These are phyloP conservation scores for Kryptopterus vitreolus DNA, from an alignment of 2,797 vertebrate species.

Conservation along the genomic window DNA sequence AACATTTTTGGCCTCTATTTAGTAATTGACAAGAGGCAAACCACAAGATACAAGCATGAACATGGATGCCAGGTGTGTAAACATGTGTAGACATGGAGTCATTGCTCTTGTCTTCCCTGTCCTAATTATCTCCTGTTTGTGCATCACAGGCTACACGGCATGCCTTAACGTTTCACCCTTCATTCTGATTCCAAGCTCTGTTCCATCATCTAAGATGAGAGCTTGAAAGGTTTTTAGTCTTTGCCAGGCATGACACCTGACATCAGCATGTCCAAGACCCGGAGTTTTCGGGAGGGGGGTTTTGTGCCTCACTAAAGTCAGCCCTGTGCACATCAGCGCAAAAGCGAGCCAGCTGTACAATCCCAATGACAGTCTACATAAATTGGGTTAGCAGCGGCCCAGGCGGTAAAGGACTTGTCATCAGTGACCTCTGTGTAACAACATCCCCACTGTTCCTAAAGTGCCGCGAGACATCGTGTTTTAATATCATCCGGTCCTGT, in stretches of 20 bases:
- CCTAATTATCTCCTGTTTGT: neutral
- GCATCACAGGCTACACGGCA: no score
- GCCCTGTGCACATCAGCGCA: constrained; percentile 54
- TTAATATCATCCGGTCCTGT: constrained; percentile 58
- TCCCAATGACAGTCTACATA: constrained; percentile 61
- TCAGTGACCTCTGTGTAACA: constrained; percentile 58
- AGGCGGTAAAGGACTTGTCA: constrained; percentile 59
- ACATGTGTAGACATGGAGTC: neutral
- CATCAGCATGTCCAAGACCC: constrained; percentile 51
- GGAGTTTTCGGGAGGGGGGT: neutral
- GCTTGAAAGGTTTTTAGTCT: constrained; percentile 48
- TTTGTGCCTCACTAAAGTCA: constrained; percentile 35
- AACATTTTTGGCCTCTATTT: neutral
- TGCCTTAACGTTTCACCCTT: neutral
- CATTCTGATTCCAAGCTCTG: neutral
- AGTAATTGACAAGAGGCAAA: neutral
- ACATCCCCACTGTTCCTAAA: constrained; percentile 57
- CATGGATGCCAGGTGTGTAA: neutral
- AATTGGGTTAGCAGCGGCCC: constrained; percentile 60
- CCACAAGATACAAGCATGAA: neutral
- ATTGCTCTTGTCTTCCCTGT: neutral
- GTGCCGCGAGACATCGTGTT: constrained; percentile 57
- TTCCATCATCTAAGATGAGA: neutral
- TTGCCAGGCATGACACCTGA: constrained; percentile 53
- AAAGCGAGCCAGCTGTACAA: constrained; percentile 51